These are phyloP conservation scores for Apolygus lucorum DNA, from an alignment of 1,140 invertebrate genomes.

Conservation along the genomic window DNA sequence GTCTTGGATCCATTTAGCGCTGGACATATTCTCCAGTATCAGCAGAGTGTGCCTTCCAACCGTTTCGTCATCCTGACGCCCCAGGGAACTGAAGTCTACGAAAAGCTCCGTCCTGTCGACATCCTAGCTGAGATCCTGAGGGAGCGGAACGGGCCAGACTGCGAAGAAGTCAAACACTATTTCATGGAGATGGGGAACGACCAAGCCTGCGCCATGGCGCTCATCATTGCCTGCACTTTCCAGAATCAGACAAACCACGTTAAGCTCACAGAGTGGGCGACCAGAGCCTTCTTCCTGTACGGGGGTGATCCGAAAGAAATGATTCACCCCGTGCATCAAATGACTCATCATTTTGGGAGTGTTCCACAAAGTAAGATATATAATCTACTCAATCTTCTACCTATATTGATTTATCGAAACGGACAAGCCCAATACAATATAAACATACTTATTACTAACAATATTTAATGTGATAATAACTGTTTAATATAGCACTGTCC, in stretches of 20 bases:
- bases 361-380: slow-evolving; percentile 13
- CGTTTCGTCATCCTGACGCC: slow-evolving; percentile 79
- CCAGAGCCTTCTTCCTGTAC: slow-evolving; percentile 84
- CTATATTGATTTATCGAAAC: too few species aligned
- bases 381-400: too few species aligned
- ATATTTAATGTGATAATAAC: too few species aligned
- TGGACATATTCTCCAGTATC: slow-evolving; percentile 34
- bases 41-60: slow-evolving; percentile 61
- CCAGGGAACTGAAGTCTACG: slow-evolving; percentile 70
- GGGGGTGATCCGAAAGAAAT: slow-evolving; percentile 59
- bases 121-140: slow-evolving; percentile 68
- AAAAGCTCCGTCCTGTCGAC: slow-evolving; percentile 77
- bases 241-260: slow-evolving; percentile 46
- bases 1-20: neutral
- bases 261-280: slow-evolving; percentile 71
- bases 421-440: too few species aligned
- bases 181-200: slow-evolving; percentile 73
- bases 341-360: slow-evolving; percentile 2
- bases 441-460: too few species aligned
- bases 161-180: slow-evolving; percentile 71
- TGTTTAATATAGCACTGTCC: too few species aligned
- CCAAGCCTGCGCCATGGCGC: slow-evolving; percentile 80
- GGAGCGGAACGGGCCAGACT: slow-evolving; percentile 73
- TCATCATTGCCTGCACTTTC: slow-evolving; percentile 73
- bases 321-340: slow-evolving; percentile 25